Conservation (phyloP, 2,888 invertebrate genomes). For the Platycheirus rosarum region DNA sequence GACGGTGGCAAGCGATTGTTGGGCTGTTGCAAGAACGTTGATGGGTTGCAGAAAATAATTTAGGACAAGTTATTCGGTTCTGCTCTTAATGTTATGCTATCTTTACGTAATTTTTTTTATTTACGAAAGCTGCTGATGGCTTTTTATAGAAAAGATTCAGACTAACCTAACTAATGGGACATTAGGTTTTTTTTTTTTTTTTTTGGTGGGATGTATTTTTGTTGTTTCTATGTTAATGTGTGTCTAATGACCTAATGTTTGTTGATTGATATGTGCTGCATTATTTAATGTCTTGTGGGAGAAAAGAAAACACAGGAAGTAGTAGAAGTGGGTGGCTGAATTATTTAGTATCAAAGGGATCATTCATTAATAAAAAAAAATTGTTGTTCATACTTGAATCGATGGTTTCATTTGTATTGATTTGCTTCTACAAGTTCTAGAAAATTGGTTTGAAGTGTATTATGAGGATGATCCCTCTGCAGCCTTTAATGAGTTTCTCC, state of each 20-base stretch:
- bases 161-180: slow-evolving; percentile 53
- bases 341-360: no score
- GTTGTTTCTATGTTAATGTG: slow-evolving; percentile 54
- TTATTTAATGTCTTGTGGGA: no score
- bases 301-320: no score
- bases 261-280: slow-evolving; percentile 62
- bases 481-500: no score
- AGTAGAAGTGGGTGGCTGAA: no score
- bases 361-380: no score
- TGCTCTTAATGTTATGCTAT: slow-evolving; percentile 32
- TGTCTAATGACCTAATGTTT: slow-evolving; percentile 66
- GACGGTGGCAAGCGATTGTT: no score
- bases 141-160: slow-evolving; percentile 53
- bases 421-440: no score
- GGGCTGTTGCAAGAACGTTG: neutral
- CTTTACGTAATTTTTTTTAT: slow-evolving; percentile 45
- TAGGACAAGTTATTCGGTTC: slow-evolving; percentile 51
- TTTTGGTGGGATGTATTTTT: slow-evolving; percentile 27
- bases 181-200: slow-evolving; percentile 51
- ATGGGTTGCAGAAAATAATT: slow-evolving; percentile 48
- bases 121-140: slow-evolving; percentile 23
- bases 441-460: no score
- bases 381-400: no score
- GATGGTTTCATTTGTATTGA: no score
- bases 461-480: no score